phyloP scores from a whole-genome alignment of 1,140 invertebrate genomes.

The Rhynchophorus ferrugineus region DNA sequence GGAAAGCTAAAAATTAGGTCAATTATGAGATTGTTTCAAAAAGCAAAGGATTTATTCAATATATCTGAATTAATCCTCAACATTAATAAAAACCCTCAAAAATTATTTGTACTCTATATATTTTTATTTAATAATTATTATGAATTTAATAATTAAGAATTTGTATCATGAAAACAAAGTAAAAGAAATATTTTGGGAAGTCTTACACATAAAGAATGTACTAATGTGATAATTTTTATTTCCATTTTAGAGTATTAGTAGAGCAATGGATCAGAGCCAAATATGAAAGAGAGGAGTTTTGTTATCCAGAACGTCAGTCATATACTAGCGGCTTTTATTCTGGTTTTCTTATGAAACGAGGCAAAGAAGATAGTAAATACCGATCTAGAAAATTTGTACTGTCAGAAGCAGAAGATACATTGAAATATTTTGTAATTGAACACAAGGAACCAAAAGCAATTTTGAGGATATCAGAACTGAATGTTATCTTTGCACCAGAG shows the following conservation, averaged over 20 bases:
- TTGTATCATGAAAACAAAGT: too few relatives aligned
- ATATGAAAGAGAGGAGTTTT: slow-evolving; percentile 84
- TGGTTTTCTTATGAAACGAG: slow-evolving; percentile 81
- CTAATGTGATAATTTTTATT: slow-evolving; percentile 14
- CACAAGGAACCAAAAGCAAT: slow-evolving; percentile 76
- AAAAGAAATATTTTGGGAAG: too few relatives aligned
- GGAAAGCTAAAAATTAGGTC: too few relatives aligned
- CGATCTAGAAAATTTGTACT: slow-evolving; percentile 78
- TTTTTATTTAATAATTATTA: too few relatives aligned
- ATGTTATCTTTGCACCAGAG: slow-evolving; percentile 75
- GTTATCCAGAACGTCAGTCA: slow-evolving; percentile 62
- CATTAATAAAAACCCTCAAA: too few relatives aligned
- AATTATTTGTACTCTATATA: too few relatives aligned
- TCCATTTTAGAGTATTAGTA: slow-evolving; percentile 63
- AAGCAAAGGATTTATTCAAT: too few relatives aligned
- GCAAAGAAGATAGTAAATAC: slow-evolving; percentile 68
- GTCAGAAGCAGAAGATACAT: slow-evolving; percentile 67
- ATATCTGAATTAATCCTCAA: too few relatives aligned
- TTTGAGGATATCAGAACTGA: slow-evolving; percentile 72
- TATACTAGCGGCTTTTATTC: slow-evolving; percentile 75
- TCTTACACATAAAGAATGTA: too few relatives aligned
- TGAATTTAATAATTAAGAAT: too few relatives aligned
- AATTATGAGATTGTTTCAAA: too few relatives aligned
- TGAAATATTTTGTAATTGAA: slow-evolving; percentile 83
- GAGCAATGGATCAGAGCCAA: slow-evolving; percentile 90